Percentiles rank a stretch among this genome's conserved stretches.
Conservation (phyloP, 2,113 vertebrate genomes). For the Pseudopipra pipra region DNA sequence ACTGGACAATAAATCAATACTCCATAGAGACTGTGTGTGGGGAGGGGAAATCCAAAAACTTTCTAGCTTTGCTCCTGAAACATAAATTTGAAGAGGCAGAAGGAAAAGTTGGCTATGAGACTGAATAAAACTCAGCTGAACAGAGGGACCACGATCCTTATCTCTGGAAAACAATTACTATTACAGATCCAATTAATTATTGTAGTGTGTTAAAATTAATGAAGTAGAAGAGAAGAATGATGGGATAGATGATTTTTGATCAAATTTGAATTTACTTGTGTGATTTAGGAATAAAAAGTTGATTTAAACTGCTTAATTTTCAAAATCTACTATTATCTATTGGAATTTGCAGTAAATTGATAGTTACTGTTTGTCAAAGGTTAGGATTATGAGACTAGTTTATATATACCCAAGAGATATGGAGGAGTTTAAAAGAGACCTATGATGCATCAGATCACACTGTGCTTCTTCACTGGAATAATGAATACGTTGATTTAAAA, state of each 20-base stretch:
- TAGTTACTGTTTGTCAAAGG: not conserved
- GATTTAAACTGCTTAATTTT: not conserved
- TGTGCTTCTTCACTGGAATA: not conserved
- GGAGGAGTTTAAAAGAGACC: not conserved
- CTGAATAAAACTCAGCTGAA: not conserved
- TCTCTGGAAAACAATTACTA: not conserved
- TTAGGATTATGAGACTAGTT: not conserved
- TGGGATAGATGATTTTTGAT: not conserved
- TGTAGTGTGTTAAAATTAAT: not conserved
- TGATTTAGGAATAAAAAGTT: not conserved
- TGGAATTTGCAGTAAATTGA: not conserved
- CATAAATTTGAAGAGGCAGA: not conserved
- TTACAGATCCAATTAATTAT: not conserved
- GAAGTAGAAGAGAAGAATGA: not conserved
- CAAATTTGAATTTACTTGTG: not conserved
- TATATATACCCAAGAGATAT: not conserved
- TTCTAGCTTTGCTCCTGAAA: not conserved
- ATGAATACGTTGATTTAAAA: not conserved
- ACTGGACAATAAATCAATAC: constrained; percentile 66
- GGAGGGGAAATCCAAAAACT: not conserved
- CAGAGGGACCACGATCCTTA: not conserved
- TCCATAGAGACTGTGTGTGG: not conserved
- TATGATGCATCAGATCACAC: not conserved
- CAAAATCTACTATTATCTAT: not conserved
- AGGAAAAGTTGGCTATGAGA: not conserved